Evolutionary conservation across 2,888 invertebrate species (phyloP), one percentile per base, ranked within the genome.

Genomic region (Andrena flavipes): DNA sequence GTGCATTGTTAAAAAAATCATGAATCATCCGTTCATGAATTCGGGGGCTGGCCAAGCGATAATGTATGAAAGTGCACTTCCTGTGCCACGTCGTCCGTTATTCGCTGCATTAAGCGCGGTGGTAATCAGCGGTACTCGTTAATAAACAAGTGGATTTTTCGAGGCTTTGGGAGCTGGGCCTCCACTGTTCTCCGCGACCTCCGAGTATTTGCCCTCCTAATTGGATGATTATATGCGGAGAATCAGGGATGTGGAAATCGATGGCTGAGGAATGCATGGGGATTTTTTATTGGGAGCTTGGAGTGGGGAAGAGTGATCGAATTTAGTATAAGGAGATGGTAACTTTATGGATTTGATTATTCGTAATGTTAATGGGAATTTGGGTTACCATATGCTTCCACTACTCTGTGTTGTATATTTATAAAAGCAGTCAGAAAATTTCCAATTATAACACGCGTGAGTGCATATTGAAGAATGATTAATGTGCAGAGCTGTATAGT

Each of bases 1-100:
- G 42, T 26, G 64, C 26, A 69, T 80, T 70, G 81, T 80, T 68
- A 54, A 72, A 80, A 42, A 42, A 82, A 80, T 72, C 76, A 80
- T 68, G 80, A 80, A 76, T 76, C 76, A n/a, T 20, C 63, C 76
- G 64, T 8, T 56, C 33, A 20, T 35, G 64, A 30, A 60, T 69
- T 69, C 13, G 20, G 13, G 13, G 16, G n/a, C 2, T 2, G 23
- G 62, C 1, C 26, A 33, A 20, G 23, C 65, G 23, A 48, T 62
- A 68, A 70, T 51, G 23, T 59, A 42, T 16, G 69, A 23, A 56
- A 35, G 33, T 49, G 13, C 48, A 23, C 48, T 35, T n/a, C 13
- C 62, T 69, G 63, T 64, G 49, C 42, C 42, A 42, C 0, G 8
- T 26, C 20, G 78, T 48, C 78, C 64, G 72, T 77, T 72, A 71